phyloP scores from a whole-genome alignment of 1,140 invertebrate genomes.

The Bradynema listronoti region DNA sequence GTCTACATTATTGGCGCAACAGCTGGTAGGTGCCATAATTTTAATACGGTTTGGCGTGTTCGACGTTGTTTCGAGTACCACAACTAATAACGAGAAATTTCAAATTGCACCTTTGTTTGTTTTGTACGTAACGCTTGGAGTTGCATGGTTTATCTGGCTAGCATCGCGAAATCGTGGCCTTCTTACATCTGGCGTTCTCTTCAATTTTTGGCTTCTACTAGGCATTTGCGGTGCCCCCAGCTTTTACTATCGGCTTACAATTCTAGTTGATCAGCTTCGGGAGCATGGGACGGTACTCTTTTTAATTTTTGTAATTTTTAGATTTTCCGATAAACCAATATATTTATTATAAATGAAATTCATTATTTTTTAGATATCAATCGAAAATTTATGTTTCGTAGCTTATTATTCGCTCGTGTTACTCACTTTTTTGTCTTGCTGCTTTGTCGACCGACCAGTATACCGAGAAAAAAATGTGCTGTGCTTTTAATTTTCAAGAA shows the following conservation, averaged over 20 bases:
- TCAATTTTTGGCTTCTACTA: slow-evolving; percentile 48
- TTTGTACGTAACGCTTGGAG: slow-evolving; percentile 14
- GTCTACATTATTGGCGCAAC: background rate
- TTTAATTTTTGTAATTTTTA: background rate
- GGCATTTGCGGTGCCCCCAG: slow-evolving; percentile 46
- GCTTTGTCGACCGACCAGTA: slow-evolving; percentile 4
- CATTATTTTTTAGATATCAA: background rate
- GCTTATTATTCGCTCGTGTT: slow-evolving; percentile 6
- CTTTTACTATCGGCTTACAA: slow-evolving; percentile 36
- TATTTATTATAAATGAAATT: background rate
- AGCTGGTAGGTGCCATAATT: background rate
- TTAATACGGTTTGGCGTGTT: slow-evolving; percentile 5
- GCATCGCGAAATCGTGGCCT: slow-evolving; percentile 34
- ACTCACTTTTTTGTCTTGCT: background rate
- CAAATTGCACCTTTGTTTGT: background rate
- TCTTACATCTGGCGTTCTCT: slow-evolving; percentile 49
- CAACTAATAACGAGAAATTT: background rate
- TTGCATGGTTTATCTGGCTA: slow-evolving; percentile 38
- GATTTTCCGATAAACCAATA: background rate
- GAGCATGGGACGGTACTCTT: slow-evolving; percentile 6
- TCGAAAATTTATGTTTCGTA: slow-evolving; percentile 5
- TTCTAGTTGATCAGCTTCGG: slow-evolving; percentile 3
- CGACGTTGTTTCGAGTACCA: background rate
- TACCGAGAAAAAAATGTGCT: background rate
- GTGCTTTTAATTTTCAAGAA: background rate